phyloP scores from a whole-genome alignment of 2,113 vertebrate species.

The Fregata magnificens region DNA sequence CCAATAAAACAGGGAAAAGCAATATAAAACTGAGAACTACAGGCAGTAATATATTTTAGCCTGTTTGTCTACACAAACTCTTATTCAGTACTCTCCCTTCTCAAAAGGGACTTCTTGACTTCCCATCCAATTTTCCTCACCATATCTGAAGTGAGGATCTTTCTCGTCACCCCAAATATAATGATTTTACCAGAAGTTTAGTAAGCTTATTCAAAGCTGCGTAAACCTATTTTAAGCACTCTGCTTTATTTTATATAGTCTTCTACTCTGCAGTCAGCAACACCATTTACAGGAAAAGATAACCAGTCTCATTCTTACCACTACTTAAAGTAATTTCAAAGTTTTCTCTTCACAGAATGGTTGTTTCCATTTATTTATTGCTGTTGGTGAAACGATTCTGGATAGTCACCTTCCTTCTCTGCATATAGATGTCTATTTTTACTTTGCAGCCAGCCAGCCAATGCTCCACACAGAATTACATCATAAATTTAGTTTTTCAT shows the following conservation, averaged over 20 bases:
- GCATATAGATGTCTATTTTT: not conserved
- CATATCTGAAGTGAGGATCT: not conserved
- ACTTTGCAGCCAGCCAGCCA: not conserved
- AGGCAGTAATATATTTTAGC: not conserved
- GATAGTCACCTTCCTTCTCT: not conserved
- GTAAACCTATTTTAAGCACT: not conserved
- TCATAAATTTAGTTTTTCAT: not conserved
- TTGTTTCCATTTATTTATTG: constrained; percentile 14
- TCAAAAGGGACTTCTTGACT: not conserved
- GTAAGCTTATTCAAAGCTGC: not conserved
- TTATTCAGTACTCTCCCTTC: not conserved
- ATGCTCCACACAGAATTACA: not conserved
- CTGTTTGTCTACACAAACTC: not conserved
- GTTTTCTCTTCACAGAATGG: not conserved
- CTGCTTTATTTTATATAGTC: not conserved
- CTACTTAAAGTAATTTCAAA: constrained; percentile 17
- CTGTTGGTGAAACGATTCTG: not conserved
- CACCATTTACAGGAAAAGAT: not conserved
- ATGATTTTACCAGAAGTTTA: not conserved
- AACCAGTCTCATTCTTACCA: not conserved
- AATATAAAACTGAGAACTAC: not conserved
- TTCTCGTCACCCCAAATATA: not conserved
- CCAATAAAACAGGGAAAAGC: not conserved
- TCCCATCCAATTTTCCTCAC: not conserved
- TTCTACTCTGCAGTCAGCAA: not conserved